A percentile compares a stretch with the other conserved stretches of the same genome.
Evolutionary conservation across 2,888 invertebrate species (phyloP).

Genomic region (Nudaria mundana): DNA sequence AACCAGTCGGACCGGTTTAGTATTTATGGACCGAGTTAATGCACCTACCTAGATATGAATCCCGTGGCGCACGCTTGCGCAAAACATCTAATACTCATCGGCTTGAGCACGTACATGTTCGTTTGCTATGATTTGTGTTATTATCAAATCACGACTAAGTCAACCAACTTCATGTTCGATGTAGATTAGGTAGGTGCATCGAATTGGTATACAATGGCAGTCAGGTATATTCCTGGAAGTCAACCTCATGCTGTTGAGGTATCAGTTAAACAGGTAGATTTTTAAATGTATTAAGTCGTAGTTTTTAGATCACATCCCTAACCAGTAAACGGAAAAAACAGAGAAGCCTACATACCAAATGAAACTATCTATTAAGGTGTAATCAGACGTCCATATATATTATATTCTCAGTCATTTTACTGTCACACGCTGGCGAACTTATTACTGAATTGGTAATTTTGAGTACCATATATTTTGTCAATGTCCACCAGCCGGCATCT

Average conservation of each 20-base stretch:
- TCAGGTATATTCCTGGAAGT: slow-evolving; percentile 9
- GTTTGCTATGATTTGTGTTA: slow-evolving; percentile 50
- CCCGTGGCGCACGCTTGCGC: slow-evolving; percentile 70
- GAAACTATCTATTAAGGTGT: too few species aligned
- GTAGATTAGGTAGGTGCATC: slow-evolving; percentile 44
- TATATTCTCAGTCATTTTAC: too few species aligned
- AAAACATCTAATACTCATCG: slow-evolving; percentile 59
- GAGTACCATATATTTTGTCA: too few species aligned
- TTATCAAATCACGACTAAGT: slow-evolving; percentile 41
- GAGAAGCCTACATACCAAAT: too few species aligned
- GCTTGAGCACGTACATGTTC: slow-evolving; percentile 52
- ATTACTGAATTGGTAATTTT: too few species aligned
- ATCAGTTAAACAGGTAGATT: neutral
- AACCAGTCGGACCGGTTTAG: slow-evolving; percentile 77
- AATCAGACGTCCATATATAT: too few species aligned
- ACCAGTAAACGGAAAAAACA: too few species aligned
- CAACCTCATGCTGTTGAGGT: neutral
- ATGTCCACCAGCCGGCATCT: too few species aligned
- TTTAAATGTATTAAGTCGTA: neutral
- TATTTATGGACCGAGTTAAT: slow-evolving; percentile 78
- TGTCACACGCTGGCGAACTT: too few species aligned
- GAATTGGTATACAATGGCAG: slow-evolving; percentile 55
- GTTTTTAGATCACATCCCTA: too few species aligned
- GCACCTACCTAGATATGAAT: slow-evolving; percentile 76
- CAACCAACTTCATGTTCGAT: slow-evolving; percentile 43